phyloP scores from a whole-genome alignment of 2,113 vertebrate genomes.

The Ceyx melanurus region DNA sequence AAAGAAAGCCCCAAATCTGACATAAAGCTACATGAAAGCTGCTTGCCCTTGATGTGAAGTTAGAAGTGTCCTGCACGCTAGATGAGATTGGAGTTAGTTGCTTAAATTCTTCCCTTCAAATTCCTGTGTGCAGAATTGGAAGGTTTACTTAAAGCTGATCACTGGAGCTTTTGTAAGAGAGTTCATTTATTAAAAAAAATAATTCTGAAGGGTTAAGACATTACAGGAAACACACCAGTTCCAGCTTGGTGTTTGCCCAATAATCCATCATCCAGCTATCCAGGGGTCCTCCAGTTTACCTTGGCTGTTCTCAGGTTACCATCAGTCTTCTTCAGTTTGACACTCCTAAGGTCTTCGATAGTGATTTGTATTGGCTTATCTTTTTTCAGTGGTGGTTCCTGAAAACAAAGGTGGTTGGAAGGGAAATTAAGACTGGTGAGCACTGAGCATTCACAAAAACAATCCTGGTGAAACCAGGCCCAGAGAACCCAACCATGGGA shows the following conservation, averaged over 20 bases:
- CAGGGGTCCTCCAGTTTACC: not conserved
- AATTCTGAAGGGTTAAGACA: not conserved
- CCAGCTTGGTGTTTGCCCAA: not conserved
- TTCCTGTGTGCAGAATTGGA: not conserved
- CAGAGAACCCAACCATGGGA: not conserved
- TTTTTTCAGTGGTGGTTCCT: slow-evolving; percentile 55
- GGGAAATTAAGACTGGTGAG: not conserved
- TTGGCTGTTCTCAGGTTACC: not conserved
- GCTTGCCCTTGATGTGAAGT: not conserved
- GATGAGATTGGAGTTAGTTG: not conserved
- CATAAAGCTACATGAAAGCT: not conserved
- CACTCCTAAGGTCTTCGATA: slow-evolving; percentile 81
- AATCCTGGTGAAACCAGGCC: not conserved
- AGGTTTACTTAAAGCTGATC: not conserved
- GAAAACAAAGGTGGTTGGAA: not conserved
- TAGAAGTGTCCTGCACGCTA: not conserved
- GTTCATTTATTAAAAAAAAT: not conserved
- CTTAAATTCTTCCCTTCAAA: not conserved
- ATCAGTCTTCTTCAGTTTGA: slow-evolving; percentile 80
- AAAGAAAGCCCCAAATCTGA: not conserved
- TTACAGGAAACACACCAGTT: not conserved
- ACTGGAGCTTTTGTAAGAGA: not conserved
- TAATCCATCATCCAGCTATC: not conserved
- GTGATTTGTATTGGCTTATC: slow-evolving; percentile 76
- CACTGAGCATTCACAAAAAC: not conserved